Base-by-base conservation (phyloP, 2,113 vertebrate genomes). In the Ondatra zibethicus region DNA sequence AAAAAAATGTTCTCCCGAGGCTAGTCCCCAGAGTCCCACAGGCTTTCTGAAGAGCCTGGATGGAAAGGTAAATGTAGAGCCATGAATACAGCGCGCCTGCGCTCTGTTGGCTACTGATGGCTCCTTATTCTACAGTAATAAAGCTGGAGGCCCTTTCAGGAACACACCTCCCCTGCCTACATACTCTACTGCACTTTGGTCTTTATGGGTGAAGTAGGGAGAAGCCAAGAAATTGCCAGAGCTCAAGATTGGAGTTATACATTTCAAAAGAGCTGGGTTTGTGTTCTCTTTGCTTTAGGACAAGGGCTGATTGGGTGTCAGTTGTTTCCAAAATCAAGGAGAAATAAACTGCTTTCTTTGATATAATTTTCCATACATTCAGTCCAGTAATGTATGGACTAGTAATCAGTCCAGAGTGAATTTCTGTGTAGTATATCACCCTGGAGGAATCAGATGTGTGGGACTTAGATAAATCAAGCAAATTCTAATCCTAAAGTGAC, bases 61-160 rank as follows among this genome's bases (percentile, higher is more conserved):
- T 27, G n/a, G 21, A 50, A 7, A 12, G 73, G 58, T 47, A 23
- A 19, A 19, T 81, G 14, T 58, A 0, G 39, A 36, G 36, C n/a
- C 27, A 16, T 55, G 19, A 21, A 6, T 12, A 1, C 4, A 25
- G 4, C 7, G 0, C 0, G 0, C n/a, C 52, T 58, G 58, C 1
- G 19, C 19, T 58, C 58, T 58, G 58, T 58, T 16, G 58, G 58
- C 19, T 58, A 58, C 55, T 65, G 6, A 5, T 4, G 7, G 1
- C 25, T 25, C 82, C 45, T 33, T 1, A 25, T 25, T 19, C 11
- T 5, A 16, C 19, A 55, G 50, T 77, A 1, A 39, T 36, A 7
- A 31, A 27, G 19, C 6, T 9, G 23, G 50, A 14, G 12, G 7
- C 63, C 68, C 0, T 21, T 58, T 21, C 58, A 58, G 17, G 23